Evolutionary conservation across 2,113 vertebrate species (phyloP), one percentile per base, ranked within the genome.

Genomic region (Dromiciops gliroides): DNA sequence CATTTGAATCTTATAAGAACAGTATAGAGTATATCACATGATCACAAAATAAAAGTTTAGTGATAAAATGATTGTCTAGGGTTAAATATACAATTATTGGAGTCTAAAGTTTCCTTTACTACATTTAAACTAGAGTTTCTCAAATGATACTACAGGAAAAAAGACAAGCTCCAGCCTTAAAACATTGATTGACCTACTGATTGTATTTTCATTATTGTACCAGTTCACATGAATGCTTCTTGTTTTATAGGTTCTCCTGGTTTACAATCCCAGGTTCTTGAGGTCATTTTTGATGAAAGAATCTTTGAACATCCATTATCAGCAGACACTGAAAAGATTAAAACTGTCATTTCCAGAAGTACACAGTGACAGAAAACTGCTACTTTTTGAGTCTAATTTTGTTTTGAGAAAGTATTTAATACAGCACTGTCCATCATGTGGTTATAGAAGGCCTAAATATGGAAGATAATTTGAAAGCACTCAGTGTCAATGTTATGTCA

Each of bases 401-500:
- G 56, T 96, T 98, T 97, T 96, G 94, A 98, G 96, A 97, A 97
- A 96, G 94, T 95, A 95, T 97, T 97, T 98, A 96, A 97, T 96
- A 97, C 53, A 96, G 19, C 50, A 93, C 94, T 98, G 97, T 97
- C 98, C 90, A 97, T 98, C 96, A 98, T 96, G 51, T 93, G 56
- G 89, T 2, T 95, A 96, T 44, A 94, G 91, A 96, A 96, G 48
- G 49, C 95, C 89, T 97, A 97, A 98, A 97, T 97, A 90, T 67
- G 48, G 96, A 94, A 97, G 95, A 95, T 96, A 96, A 98, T 97
- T 98, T 98, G 89, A 98, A 98, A 98, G 37, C 96, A 95, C 16
- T 98, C 25, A 2, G 6, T 96, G 92, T 97, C 97, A 97, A 53
- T 96, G 52, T 96, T 97, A 96, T 97, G 92, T 97, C 97, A 98